Evolutionary conservation across 2,797 vertebrate genomes (phyloP), one percentile per base, ranked within the genome.

Genomic region (Enteromius unitaeniatus): DNA sequence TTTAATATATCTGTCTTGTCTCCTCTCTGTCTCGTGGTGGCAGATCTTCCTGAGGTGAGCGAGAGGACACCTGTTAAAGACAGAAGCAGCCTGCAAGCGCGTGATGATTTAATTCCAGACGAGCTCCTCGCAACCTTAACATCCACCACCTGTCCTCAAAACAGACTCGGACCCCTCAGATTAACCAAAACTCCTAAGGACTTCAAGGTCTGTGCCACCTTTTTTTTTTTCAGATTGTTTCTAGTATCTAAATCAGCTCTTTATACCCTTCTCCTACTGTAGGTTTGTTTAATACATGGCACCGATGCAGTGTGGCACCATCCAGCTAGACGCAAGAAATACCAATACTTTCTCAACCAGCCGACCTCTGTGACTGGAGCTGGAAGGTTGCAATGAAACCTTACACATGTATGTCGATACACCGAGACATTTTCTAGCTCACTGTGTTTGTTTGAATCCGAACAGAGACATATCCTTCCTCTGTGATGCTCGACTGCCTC

Each of bases 381-480:
- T 26, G 97, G 96, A 92, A 97, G 96, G 97, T 96, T 37, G 14
- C 68, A 55, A 15, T 17, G 0, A 23, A 3, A 21, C 3, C 15
- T 72, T 5, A 45, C 23, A 34, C 19, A 45, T 49, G 76, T 74
- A 55, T 81, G 19, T 34, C n/a, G 58, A 34, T 67, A 40, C 37
- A 19, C 26, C 7, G 8, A 69, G 6, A 47, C 31, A 51, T 15
- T 47, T 67, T 26, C 26, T 78, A 28, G 45, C 26, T 45, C 7
- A 26, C 31, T 81, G 6, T 89, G 15, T 79, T 17, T 78, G 45
- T 86, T 37, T 85, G 21, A 88, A 28, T 73, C 0, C 73, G 79
- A 90, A 69, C 90, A 98, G 97, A 89, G 96, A 96, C 89, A 93
- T 97, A 88, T 97, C 97, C 6, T 97, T 97, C 84, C 91, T 97